phyloP scores from a whole-genome alignment of 2,113 vertebrate genomes.

The Platichthys stellatus region DNA sequence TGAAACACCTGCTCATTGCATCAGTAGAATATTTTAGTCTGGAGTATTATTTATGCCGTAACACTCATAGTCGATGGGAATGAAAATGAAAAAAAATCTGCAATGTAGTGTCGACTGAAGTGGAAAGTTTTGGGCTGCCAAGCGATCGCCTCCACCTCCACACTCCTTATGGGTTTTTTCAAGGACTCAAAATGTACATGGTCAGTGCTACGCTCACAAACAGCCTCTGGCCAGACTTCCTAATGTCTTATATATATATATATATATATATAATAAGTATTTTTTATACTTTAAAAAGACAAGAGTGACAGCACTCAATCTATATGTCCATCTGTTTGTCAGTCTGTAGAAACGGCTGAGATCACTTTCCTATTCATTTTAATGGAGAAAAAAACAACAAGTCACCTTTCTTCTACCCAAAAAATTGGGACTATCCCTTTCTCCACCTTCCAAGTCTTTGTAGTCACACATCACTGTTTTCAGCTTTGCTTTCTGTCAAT shows the following conservation, averaged over 20 bases:
- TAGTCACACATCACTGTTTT: too few relatives aligned
- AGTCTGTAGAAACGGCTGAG: too few relatives aligned
- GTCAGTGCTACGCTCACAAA: slow-evolving; percentile 26
- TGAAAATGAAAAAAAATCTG: background rate
- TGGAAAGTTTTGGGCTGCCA: slow-evolving; percentile 42
- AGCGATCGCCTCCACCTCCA: slow-evolving; percentile 26
- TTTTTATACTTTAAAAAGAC: slow-evolving; percentile 27
- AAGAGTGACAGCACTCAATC: background rate
- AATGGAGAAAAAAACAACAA: background rate
- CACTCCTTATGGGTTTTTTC: slow-evolving; percentile 1
- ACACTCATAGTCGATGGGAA: slow-evolving; percentile 10
- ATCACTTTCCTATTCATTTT: background rate
- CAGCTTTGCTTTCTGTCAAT: too few relatives aligned
- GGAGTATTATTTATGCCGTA: slow-evolving; percentile 31
- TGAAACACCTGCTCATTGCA: slow-evolving; percentile 55
- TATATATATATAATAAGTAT: background rate
- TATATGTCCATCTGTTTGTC: too few relatives aligned
- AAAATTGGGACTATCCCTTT: too few relatives aligned
- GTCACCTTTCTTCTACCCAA: too few relatives aligned
- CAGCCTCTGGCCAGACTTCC: slow-evolving; percentile 53
- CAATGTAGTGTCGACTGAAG: slow-evolving; percentile 34
- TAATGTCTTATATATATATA: slow-evolving; percentile 18
- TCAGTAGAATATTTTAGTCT: slow-evolving; percentile 16
- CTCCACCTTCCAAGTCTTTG: too few relatives aligned
- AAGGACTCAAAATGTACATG: slow-evolving; percentile 42